Percentiles rank a stretch among this genome's conserved stretches.
phyloP scores from a whole-genome alignment of 2,113 vertebrate species.

The Clinocottus analis region DNA sequence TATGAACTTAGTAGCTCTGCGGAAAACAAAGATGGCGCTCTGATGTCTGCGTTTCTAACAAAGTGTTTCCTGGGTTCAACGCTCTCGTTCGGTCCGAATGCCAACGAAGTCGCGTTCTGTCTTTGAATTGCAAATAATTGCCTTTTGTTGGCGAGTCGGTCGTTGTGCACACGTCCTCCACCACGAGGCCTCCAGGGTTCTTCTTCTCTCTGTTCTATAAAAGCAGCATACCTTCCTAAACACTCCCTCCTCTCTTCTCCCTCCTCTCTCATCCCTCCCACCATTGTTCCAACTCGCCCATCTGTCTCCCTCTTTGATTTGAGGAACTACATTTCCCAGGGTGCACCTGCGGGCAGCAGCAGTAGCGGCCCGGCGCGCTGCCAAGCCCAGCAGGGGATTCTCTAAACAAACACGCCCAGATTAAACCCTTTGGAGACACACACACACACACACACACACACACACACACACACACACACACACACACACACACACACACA shows the following conservation, averaged over 20 bases:
- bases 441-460: not conserved
- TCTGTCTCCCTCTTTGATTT: conserved; percentile 7
- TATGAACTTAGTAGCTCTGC: too few relatives aligned
- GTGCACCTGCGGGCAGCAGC: conserved; percentile 26
- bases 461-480: not conserved
- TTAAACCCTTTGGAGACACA: not conserved
- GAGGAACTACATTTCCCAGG: conserved; percentile 56
- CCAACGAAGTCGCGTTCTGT: conserved; percentile 31
- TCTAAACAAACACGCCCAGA: conserved; percentile 39
- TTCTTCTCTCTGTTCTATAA: not conserved
- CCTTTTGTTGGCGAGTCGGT: conserved; percentile 55
- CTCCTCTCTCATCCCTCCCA: not conserved
- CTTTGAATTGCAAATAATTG: conserved; percentile 72
- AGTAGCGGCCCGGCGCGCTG: not conserved
- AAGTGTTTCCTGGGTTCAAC: not conserved
- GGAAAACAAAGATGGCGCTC: not conserved
- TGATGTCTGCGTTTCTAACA: not conserved
- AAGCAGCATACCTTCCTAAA: not conserved
- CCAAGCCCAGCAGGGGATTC: conserved; percentile 20
- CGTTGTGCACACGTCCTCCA: conserved; percentile 50
- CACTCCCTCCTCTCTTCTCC: not conserved
- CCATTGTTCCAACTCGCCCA: not conserved
- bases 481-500: not conserved
- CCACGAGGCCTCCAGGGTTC: conserved; percentile 26
- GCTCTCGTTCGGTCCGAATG: conserved; percentile 18